Evolutionary conservation across 2,888 invertebrate genomes (phyloP), one percentile per base, ranked within the genome.

Genomic region (Pyrgus malvae): DNA sequence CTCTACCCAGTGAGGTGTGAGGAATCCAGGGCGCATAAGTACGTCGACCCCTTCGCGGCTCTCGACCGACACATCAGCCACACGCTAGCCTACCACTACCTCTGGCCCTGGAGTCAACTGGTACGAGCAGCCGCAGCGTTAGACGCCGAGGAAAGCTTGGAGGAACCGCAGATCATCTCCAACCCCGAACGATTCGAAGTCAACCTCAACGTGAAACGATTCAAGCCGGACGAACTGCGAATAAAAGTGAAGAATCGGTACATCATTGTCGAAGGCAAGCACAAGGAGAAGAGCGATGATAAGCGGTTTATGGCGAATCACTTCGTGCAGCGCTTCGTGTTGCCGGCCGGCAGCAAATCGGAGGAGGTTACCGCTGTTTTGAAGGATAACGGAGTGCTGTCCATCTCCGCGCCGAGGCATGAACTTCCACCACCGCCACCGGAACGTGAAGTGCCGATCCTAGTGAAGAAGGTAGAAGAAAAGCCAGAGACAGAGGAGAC

Each of bases 81-180:
- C 67, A 73, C 79, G 29, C 70, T 86, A 12, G 74, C 81, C 0
- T 79, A 81, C 68, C 80, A 83, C 66, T 80, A 84, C 61, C 71
- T 88, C 38, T 87, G 87, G 89, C 87, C 88, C 2, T 90, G 88
- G 88, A 83, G 76, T 58, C 83, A 85, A 58, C 74, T 89, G 21
- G 72, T 88, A 48, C 72, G 72, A 57, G 81, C 85, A 3, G 81
- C 85, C 12, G 79, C 82, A 1, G 74, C 79, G 5, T 56, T 83
- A 25, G 80, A 83, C 51, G 66, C 70, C 8, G 80, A 83, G 38
- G 76, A 83, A 40, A 70, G 68, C 49, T 59, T 85, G 6, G 83
- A 84, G 54, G 84, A 87, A 57, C 83, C 88, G 0, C 75, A 84
- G 59, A 83, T 89, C 1, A 62, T 76, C n/a, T 81, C 86, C 1